Base-by-base conservation (phyloP, 2,113 vertebrate species). In the Castor canadensis region DNA sequence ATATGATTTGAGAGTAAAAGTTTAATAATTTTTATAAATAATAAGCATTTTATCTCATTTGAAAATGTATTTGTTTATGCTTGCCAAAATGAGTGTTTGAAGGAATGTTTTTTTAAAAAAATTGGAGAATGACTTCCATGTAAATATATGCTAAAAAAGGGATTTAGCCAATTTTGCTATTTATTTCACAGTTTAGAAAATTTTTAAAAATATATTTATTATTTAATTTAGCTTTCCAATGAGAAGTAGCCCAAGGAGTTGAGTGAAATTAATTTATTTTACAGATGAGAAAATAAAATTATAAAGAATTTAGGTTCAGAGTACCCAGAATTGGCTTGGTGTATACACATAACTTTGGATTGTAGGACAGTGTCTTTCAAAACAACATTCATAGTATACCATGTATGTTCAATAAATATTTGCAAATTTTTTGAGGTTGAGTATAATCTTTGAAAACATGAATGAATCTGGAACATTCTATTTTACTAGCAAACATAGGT, bases 91-190 rank as follows among this genome's bases (percentile, higher is more conserved):
- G 7, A 5, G 49, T 95, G 24, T 81, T 91, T 92, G 17, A 64
- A 96, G 91, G 95, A 76, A 49, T 40, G 4, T 87, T 86, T 92
- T 35, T 4, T n/a, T n/a, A n/a, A n/a, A 69, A 96, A 96, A 87
- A 58, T 93, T 54, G 84, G 28, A 13, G 45, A 89, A 13, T 89
- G 47, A 38, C 24, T 95, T 89, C 95, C 30, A 66, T 75, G 13
- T 82, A 64, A 88, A 64, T 86, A 67, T 30, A 77, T 94, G 54
- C 26, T 40, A 92, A 19, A 71, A 43, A 58, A 86, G 22, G 58
- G 47, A 64, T 82, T 67, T 86, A 30, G 28, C 22, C n/a, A 90
- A 76, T 87, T 83, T 54, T 93, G 52, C 56, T 11, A 87, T 79
- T 89, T 83, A 82, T 73, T 93, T 92, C 28, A 67, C 24, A 60